Evolutionary conservation across 2,888 invertebrate genomes (phyloP), one percentile per base, ranked within the genome.

Genomic region (Bruchidius siliquastri): DNA sequence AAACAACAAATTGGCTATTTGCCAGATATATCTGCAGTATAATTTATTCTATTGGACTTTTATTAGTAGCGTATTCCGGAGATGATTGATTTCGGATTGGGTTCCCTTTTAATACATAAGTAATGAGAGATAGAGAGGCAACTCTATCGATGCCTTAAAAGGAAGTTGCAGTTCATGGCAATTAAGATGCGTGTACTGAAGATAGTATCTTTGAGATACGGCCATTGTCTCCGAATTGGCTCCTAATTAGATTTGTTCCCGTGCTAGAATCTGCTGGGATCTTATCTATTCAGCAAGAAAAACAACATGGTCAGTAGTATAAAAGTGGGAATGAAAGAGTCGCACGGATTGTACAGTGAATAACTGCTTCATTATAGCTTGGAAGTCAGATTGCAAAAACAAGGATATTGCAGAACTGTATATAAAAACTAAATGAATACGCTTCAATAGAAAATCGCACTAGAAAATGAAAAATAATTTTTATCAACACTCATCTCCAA

Each of bases 1-100:
- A 80, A 80, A 82, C 80, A 81, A 77, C 78, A 82, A 83, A 84
- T 83, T 83, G 83, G 81, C 81, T 83, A 81, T 82, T 81, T 79
- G 78, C 77, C 74, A 74, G 77, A 75, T 81, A 81, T 80, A 82
- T 83, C 81, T 84, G 80, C 83, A 83, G 83, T 82, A 82, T 82
- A 83, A 83, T 84, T 78, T 83, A 81, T 82, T 81, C 81, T 81
- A 82, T 82, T 81, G 81, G 81, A 77, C 77, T 80, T 77, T 79
- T 79, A 79, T 80, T 79, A 74, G 74, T 70, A 72, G 73, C 72
- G 73, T 69, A 26, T 20, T 22, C 72, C 22, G 32, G 49, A 71
- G 74, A 72, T 74, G 74, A 74, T 74, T 78, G 78, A 78, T 78
- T 77, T 71, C 72, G 72, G 75, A 78, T 78, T 75, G 75, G 75